Percentiles rank a stretch among this genome's conserved stretches.
These are phyloP conservation scores for Bombyx huttoni DNA, from an alignment of 2,888 invertebrate species.

Conservation along the genomic window DNA sequence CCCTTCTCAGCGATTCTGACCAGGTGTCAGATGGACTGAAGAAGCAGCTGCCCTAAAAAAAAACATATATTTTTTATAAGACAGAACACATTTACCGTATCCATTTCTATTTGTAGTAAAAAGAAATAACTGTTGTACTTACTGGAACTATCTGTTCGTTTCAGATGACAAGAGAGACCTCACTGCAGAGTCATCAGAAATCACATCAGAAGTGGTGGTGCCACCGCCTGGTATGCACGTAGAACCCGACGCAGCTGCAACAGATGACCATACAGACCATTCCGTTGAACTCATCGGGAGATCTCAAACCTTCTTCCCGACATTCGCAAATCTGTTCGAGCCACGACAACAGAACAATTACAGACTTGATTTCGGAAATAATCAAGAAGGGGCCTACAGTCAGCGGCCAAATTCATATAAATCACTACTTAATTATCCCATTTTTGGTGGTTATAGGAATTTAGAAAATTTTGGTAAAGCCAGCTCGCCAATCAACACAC, in stretches of 20 bases:
- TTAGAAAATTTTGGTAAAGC: conserved; percentile 50
- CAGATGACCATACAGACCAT: conserved; percentile 49
- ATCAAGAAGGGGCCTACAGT: conserved; percentile 74
- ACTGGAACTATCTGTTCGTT: conserved; percentile 23
- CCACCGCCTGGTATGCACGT: conserved; percentile 35
- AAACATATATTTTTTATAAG: too few species aligned
- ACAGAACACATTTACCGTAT: too few species aligned
- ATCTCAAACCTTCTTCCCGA: conserved; percentile 83
- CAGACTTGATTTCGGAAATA: conserved; percentile 70
- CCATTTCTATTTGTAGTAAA: too few species aligned
- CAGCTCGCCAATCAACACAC: conserved; percentile 23
- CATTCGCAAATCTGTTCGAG: conserved; percentile 79
- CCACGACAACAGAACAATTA: conserved; percentile 64
- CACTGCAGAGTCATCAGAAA: conserved; percentile 60
- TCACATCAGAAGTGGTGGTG: conserved; percentile 54
- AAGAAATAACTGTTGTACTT: neutral
- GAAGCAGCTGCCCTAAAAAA: too few species aligned
- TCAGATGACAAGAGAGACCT: conserved; percentile 53
- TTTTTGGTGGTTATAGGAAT: conserved; percentile 49
- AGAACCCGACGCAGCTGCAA: conserved; percentile 31
- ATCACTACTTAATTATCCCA: conserved; percentile 58
- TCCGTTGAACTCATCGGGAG: conserved; percentile 68
- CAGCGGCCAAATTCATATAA: conserved; percentile 70
- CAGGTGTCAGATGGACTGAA: too few species aligned
- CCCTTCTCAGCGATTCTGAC: too few species aligned